Conservation (phyloP, 2,797 vertebrate genomes). For the Ctenopoma kingsleyae region DNA sequence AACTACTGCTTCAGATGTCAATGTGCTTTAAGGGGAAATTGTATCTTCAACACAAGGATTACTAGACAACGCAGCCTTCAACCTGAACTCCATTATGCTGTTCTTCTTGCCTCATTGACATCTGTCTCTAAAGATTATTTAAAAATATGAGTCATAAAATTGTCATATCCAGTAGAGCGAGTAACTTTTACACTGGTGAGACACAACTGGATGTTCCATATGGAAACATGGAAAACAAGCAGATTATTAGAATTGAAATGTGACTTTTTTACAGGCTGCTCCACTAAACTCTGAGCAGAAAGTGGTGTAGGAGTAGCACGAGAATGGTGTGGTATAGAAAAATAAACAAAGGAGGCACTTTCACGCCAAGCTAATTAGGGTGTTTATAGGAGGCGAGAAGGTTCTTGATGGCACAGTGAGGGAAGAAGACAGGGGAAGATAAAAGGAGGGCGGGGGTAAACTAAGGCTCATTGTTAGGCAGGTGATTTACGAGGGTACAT, state of each 20-base stretch:
- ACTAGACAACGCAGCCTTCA: conserved; percentile 3
- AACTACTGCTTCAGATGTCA: background rate
- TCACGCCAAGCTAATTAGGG: conserved; percentile 78
- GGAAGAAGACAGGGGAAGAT: conserved; percentile 46
- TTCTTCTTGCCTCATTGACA: background rate
- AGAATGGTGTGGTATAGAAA: conserved; percentile 50
- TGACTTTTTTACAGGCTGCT: conserved; percentile 36
- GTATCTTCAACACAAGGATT: background rate
- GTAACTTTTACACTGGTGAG: conserved; percentile 9
- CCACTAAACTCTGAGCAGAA: conserved; percentile 26
- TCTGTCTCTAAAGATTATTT: conserved; percentile 2
- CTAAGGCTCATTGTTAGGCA: conserved; percentile 84
- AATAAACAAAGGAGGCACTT: conserved; percentile 74
- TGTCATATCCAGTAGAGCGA: background rate
- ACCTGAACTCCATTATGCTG: background rate
- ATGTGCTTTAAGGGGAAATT: background rate
- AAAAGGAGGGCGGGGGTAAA: conserved; percentile 48
- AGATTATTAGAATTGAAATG: conserved; percentile 21
- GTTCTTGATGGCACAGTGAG: conserved; percentile 66
- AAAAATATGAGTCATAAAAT: conserved; percentile 6
- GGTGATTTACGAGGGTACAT: conserved; percentile 82
- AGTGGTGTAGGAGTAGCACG: conserved; percentile 36
- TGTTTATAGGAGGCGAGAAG: conserved; percentile 70
- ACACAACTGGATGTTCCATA: conserved; percentile 16
- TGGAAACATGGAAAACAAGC: conserved; percentile 19